Evolutionary conservation across 2,888 invertebrate species (phyloP).

Genomic region (Ochropacha duplaris): DNA sequence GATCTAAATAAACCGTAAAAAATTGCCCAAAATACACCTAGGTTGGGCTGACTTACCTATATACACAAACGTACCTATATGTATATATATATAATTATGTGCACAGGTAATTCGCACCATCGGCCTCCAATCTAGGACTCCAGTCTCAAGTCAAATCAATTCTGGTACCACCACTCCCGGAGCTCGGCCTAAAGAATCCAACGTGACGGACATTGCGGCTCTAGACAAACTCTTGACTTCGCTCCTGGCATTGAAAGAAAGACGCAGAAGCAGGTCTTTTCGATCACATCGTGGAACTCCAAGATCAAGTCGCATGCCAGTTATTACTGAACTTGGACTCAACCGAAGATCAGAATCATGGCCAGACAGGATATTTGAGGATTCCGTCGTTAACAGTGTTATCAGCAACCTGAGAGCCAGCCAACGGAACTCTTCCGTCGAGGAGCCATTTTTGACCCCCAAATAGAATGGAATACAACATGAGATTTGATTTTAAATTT

Average conservation of each 20-base stretch:
- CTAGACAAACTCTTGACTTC: conserved; percentile 85
- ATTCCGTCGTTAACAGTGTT: conserved; percentile 68
- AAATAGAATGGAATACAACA: conserved; percentile 39
- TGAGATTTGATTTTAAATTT: not conserved
- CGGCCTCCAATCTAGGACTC: conserved; percentile 58
- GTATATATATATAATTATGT: not conserved
- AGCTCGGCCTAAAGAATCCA: conserved; percentile 50
- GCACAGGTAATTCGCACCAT: conserved; percentile 63
- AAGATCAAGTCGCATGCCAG: conserved; percentile 57
- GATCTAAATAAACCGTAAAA: too few species aligned
- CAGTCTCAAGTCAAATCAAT: conserved; percentile 55
- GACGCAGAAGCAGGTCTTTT: conserved; percentile 49
- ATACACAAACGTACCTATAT: too few species aligned
- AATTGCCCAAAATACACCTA: too few species aligned
- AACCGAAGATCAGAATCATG: conserved; percentile 66
- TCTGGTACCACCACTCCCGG: conserved; percentile 58
- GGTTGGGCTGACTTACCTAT: too few species aligned
- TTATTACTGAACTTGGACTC: conserved; percentile 41
- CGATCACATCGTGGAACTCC: conserved; percentile 66
- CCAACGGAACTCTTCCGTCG: conserved; percentile 56
- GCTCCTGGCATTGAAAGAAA: conserved; percentile 79
- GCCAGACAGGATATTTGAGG: conserved; percentile 72
- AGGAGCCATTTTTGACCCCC: conserved; percentile 72
- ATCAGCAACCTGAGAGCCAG: conserved; percentile 61
- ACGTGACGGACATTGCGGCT: conserved; percentile 83